Base-by-base conservation (phyloP, 30 jellyfish, hydroid and myxozoan genomes). In the Nemopilema nomurai region DNA sequence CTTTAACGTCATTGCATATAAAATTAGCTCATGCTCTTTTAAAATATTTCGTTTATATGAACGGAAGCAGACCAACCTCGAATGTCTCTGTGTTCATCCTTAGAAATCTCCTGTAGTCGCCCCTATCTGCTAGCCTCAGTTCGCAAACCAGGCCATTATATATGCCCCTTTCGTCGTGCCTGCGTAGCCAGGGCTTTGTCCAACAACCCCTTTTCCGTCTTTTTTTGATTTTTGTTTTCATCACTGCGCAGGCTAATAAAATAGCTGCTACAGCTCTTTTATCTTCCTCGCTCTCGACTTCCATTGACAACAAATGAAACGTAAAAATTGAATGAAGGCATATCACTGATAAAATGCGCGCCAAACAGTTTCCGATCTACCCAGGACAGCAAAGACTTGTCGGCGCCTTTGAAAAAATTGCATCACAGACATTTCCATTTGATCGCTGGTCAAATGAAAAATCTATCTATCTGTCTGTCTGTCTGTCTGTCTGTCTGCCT, bases 61-160 rank as follows among this genome's bases (percentile, higher is more conserved):
- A 23, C 33, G 77, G 33, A 67, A 67, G 77, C 30, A 67, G 77
- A 30, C 33, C 30, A 23, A 69, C 86, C 76, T 69, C 76, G 33
- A 68, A 69, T 21, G 63, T 72, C 24, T 50, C 86, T 28, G 86
- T 71, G 86, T 68, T 82, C 91, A 82, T 82, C 78, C 91, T 82
- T 62, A 82, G 41, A 51, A 30, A 82, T 28, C 86, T 82, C 49
- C 85, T 71, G 63, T 30, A 82, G n/a, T 71, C 86, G 33, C 74
- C 91, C 62, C 77, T 30, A 27, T 82, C 91, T 6, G 74, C 77
- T 1, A 82, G 86, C 53, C 85, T 69, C 30, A 82, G 86, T 57
- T 82, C 86, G 64, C 33, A 22, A 22, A 82, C 63, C 33, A 33
- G 63, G 77, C 29, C 62, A 23, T 49, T 69, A 74, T 50, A 69